Base-by-base conservation (phyloP, 2,888 invertebrate genomes). In the Drosophila niveifrons region DNA sequence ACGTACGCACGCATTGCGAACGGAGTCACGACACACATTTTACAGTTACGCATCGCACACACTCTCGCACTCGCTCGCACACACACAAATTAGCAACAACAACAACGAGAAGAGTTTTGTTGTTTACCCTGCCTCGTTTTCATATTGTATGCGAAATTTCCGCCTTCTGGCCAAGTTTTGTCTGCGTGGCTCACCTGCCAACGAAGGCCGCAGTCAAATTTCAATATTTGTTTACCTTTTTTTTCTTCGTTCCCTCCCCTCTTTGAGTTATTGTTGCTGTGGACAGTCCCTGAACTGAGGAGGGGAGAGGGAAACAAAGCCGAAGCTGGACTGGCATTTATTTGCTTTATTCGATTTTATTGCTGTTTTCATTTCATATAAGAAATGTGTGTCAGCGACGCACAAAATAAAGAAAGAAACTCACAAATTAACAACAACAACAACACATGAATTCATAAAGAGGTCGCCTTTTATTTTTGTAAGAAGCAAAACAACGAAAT, bases 271-370 rank as follows among this genome's bases (percentile, higher is more conserved):
- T 34, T 61, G 31, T 55, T 57, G 36, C 46, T 50, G 34, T 64
- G 41, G 53, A 31, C 46, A 56, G 66, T 47, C 51, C 36, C 57
- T 15, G 48, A 58, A 29, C 43, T 62, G 18, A 8, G 39, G n/a
- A 1, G 23, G 23, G 1, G 23, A 23, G 23, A 4, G 0, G 23
- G 4, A 18, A 4, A 18, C 18, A 6, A 13, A 43, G 61, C 47
- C 18, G 23, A 13, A 43, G 61, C 47, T 56, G 66, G 62, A 48
- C 77, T 48, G 73, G 68, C 77, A 72, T 83, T 82, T 83, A 71
- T 88, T 88, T 86, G 78, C 72, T 74, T 70, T 78, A 70, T 82
- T 74, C 86, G 67, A 72, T 76, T 88, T 84, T 82, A 73, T 80
- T 75, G 75, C 74, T 78, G 66, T 75, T 74, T 76, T 69, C 63